These are phyloP conservation scores for Branchipolynoe longqiensis DNA, from an alignment of 2,888 invertebrate genomes.

Conservation along the genomic window DNA sequence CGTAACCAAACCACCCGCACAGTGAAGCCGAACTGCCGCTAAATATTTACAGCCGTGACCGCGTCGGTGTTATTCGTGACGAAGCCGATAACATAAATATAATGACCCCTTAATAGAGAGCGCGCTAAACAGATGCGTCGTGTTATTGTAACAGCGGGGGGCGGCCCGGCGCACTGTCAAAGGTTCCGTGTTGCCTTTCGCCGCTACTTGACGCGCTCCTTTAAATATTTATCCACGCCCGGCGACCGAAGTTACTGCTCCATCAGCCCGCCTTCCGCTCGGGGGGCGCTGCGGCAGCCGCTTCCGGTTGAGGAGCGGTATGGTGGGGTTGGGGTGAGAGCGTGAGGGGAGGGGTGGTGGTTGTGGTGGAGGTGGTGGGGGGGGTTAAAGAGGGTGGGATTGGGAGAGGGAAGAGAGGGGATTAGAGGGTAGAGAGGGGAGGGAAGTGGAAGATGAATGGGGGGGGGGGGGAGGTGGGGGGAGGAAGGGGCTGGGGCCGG, in stretches of 20 bases:
- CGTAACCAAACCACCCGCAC: constrained; percentile 29
- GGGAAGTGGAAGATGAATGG: too few relatives aligned
- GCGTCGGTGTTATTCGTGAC: constrained; percentile 12
- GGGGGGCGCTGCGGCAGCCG: constrained; percentile 28
- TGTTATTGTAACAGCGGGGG: constrained; percentile 50
- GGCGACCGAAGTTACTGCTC: constrained; percentile 22
- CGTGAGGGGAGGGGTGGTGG: too few relatives aligned
- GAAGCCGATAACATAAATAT: constrained; percentile 56
- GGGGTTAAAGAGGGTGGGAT: too few relatives aligned
- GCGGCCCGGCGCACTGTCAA: constrained; percentile 1
- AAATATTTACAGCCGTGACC: constrained; percentile 55
- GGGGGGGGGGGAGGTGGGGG: too few relatives aligned
- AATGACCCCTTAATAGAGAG: constrained; percentile 54
- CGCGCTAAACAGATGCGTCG: constrained; percentile 33
- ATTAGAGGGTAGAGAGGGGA: too few relatives aligned
- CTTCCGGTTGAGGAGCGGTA: constrained; percentile 12
- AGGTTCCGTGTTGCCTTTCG: constrained; percentile 26
- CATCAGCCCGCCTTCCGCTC: constrained; percentile 32
- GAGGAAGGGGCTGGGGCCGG: too few relatives aligned
- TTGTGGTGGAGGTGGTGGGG: too few relatives aligned
- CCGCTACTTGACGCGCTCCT: constrained; percentile 25
- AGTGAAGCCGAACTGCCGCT: constrained; percentile 2
- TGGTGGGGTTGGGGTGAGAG: neutral
- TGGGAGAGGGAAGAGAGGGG: too few relatives aligned
- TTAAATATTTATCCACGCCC: constrained; percentile 45